Evolutionary conservation across 1,140 invertebrate genomes (phyloP), one percentile per base, ranked within the genome.

Genomic region (Sycophaga agraensis): DNA sequence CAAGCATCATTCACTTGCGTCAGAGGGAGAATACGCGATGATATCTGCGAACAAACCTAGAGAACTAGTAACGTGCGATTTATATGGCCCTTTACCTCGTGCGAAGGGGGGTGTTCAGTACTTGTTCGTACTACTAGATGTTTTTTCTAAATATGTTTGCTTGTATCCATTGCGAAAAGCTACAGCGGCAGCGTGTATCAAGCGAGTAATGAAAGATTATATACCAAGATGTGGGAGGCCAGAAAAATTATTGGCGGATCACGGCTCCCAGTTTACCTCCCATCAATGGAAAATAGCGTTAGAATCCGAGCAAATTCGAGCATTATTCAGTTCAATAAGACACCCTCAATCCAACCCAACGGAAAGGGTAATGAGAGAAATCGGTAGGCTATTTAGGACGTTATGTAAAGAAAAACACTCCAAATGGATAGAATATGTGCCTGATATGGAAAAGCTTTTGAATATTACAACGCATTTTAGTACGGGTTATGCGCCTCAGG

Each of bases 401-500:
- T 42, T 42, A 31, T 63, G 51, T 19, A 12, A 9, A 11, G 31
- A 54, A 11, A 43, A 42, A 14, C 59, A 65, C 40, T 50, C 48
- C 0, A 6, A 3, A 16, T 62, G 59, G 64, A 53, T 34, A 0
- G 42, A 49, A 43, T 37, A 63, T 7, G 19, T 74, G 8, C n/a
- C 24, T 8, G 55, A 63, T 8, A 67, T 75, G 0, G 69, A 67
- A 19, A 21, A 48, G 16, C 49, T 34, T 17, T 26, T 67, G 4
- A 67, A 64, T 54, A 19, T 43, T 21, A 35, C 48, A 7, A 55
- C 46, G 19, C 48, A 49, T 48, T 43, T 26, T 17, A 70, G 65
- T 14, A 80, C 73, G 0, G 68, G 71, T 0, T 74, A 55, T 43
- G 69, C 68, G 0, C 78, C 65, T 2, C 28, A 39, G 21, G 57